Conservation (phyloP, 1,140 invertebrate genomes). For the Heliothis virescens region DNA sequence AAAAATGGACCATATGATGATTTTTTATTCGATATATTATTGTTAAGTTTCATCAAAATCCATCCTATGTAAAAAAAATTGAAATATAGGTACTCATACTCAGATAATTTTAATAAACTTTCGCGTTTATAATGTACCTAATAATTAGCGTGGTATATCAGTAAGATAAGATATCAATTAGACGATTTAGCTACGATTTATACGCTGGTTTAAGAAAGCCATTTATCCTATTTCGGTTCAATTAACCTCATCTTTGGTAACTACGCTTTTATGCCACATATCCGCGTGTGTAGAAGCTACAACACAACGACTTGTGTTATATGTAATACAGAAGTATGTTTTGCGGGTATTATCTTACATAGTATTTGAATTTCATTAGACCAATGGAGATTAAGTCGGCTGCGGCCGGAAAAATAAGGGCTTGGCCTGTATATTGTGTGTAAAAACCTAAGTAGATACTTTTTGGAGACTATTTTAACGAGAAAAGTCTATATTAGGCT, state of each 20-base stretch:
- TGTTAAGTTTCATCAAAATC: no score
- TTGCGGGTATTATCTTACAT: slow-evolving; percentile 37
- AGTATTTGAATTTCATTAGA: slow-evolving; percentile 45
- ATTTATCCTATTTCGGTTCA: neutral
- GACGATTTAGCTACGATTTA: neutral
- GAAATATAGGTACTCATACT: no score
- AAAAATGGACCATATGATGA: no score
- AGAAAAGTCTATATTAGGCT: no score
- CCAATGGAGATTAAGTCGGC: slow-evolving; percentile 41
- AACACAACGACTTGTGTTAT: slow-evolving; percentile 34
- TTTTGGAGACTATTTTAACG: neutral
- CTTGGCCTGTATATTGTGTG: neutral
- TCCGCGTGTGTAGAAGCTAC: neutral
- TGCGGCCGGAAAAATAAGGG: slow-evolving; percentile 26
- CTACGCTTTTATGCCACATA: neutral
- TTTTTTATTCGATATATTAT: no score
- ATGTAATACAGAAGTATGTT: slow-evolving; percentile 27
- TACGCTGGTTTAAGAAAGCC: neutral
- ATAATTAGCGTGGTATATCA: no score
- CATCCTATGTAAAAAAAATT: no score
- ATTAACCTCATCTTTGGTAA: neutral
- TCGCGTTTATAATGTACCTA: no score
- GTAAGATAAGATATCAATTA: neutral
- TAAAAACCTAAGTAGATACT: neutral
- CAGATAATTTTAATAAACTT: no score